Evolutionary conservation across 92 coral and sea anemone species (phyloP).

Genomic region (Actinostola sp.): DNA sequence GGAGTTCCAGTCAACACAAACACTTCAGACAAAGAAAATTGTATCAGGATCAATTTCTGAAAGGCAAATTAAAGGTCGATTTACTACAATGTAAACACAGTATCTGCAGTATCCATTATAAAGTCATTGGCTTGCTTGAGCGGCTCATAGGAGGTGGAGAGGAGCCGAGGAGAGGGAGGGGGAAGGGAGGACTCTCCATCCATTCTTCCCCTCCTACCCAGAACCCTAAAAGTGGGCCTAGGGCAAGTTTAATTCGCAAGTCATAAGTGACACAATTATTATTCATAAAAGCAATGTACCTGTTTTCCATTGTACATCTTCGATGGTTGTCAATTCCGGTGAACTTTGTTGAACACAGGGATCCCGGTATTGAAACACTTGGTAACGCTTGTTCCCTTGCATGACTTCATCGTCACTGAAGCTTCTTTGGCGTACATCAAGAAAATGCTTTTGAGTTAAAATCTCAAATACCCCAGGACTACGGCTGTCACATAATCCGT

Average conservation of each 20-base stretch:
- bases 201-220: no score
- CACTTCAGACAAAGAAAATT: conserved; percentile 7
- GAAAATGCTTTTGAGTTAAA: not conserved
- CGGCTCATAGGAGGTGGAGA: no score
- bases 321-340: not conserved
- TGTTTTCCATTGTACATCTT: not conserved
- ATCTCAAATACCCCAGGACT: not conserved
- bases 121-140: no score
- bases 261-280: no score
- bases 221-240: no score
- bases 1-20: no score
- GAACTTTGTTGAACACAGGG: not conserved
- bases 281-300: not conserved
- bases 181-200: no score
- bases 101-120: not conserved
- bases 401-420: conserved; percentile 9
- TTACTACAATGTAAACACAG: not conserved
- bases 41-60: conserved; percentile 19
- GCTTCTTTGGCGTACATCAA: conserved; percentile 12
- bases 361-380: not conserved
- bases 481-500: not conserved
- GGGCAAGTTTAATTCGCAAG: no score
- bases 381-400: not conserved
- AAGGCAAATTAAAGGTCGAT: not conserved
- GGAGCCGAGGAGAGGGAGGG: no score